phyloP scores from a whole-genome alignment of 2,888 invertebrate species.

The Leptinotarsa rubiginosa region DNA sequence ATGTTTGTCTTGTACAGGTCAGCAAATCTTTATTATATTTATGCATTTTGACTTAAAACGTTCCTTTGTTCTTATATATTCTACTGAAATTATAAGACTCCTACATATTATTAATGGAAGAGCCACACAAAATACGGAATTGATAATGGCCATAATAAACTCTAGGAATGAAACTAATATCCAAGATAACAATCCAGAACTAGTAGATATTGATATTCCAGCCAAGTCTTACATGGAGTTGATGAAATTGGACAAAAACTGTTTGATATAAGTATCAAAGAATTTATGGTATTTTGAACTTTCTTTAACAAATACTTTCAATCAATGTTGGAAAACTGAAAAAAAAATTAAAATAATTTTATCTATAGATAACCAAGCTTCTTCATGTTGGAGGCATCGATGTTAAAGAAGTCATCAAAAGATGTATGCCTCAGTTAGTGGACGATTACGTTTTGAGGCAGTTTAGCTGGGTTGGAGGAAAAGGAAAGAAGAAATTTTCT shows the following conservation, averaged over 20 bases:
- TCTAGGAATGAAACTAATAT: no score
- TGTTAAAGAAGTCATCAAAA: conserved; percentile 20
- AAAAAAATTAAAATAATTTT: neutral
- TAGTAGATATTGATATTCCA: no score
- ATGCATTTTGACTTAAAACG: no score
- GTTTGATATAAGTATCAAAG: neutral
- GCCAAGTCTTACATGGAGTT: no score
- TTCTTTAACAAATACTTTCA: conserved; percentile 4
- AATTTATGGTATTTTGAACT: conserved; percentile 17
- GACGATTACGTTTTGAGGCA: conserved; percentile 23
- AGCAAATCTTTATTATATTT: no score
- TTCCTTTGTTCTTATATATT: no score
- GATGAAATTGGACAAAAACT: conserved; percentile 25
- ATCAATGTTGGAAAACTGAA: neutral
- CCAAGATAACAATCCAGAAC: no score
- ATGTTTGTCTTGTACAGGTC: no score
- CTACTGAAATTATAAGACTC: no score
- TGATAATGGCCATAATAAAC: no score
- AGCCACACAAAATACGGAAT: no score
- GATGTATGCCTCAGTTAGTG: conserved; percentile 16
- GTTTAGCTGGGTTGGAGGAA: conserved; percentile 26
- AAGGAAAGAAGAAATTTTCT: conserved; percentile 17
- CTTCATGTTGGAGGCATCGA: conserved; percentile 16
- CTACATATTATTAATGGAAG: no score
- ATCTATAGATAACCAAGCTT: conserved; percentile 14